Evolutionary conservation across 2,888 invertebrate species (phyloP).

Genomic region (Thelaira solivaga): DNA sequence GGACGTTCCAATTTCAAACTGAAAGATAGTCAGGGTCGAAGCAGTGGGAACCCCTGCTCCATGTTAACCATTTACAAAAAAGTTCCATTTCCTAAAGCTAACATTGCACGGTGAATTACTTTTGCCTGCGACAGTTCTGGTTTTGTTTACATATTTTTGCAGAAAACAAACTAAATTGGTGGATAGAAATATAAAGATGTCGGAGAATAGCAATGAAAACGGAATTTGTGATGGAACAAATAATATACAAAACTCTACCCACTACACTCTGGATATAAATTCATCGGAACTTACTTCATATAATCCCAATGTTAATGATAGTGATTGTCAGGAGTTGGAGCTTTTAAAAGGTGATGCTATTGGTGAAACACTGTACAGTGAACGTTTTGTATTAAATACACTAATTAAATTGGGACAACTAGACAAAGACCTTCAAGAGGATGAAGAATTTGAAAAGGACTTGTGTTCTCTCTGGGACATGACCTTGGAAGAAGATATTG

Average conservation of each 20-base stretch:
- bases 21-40: no score
- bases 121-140: neutral
- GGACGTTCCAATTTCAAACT: no score
- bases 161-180: neutral
- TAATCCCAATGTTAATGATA: constrained; percentile 35
- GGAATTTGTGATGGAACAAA: neutral
- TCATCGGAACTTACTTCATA: neutral
- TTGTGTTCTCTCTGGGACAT: constrained; percentile 90
- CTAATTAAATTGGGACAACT: constrained; percentile 81
- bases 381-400: constrained; percentile 84
- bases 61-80: no score
- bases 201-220: neutral
- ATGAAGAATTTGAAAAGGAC: constrained; percentile 83
- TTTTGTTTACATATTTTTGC: constrained; percentile 26
- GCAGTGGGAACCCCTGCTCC: no score
- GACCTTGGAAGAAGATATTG: constrained; percentile 88
- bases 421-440: constrained; percentile 78
- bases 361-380: constrained; percentile 88
- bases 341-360: constrained; percentile 83
- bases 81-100: no score
- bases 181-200: constrained; percentile 29
- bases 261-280: neutral
- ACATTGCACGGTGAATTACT: neutral
- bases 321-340: constrained; percentile 32
- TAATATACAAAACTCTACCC: neutral